These are phyloP conservation scores for Oscheius sp. DNA, from an alignment of 1,140 invertebrate genomes.

Conservation along the genomic window DNA sequence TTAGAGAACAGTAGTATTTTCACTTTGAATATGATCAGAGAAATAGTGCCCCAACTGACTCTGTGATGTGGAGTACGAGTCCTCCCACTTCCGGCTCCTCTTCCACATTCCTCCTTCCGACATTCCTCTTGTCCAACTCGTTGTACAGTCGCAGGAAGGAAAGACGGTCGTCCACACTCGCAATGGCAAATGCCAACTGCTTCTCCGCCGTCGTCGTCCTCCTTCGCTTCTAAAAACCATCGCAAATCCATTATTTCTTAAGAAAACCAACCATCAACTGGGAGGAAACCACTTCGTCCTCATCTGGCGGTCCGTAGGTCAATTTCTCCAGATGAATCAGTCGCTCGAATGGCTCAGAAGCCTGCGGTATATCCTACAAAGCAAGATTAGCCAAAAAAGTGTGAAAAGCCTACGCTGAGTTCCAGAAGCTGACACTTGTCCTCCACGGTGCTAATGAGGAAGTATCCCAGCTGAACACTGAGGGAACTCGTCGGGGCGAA, in stretches of 20 bases:
- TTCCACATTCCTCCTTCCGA: neutral
- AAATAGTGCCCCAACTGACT: neutral
- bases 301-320: too few relatives aligned
- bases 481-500: neutral
- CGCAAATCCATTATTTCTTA: too few relatives aligned
- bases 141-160: neutral
- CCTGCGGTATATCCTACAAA: neutral
- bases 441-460: neutral
- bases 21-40: neutral
- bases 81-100: conserved; percentile 5
- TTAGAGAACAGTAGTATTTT: neutral
- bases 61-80: conserved; percentile 8
- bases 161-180: neutral
- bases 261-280: too few relatives aligned
- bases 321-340: neutral
- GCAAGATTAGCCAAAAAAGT: neutral
- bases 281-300: neutral
- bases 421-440: neutral
- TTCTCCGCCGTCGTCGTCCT: neutral
- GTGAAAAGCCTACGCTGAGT: neutral
- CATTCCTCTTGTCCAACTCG: conserved; percentile 9
- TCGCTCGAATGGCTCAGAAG: neutral
- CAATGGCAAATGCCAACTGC: conserved; percentile 2
- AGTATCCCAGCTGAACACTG: neutral
- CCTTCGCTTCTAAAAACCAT: too few relatives aligned